Evolutionary conservation across 2,888 invertebrate genomes (phyloP), one percentile per base, ranked within the genome.

Genomic region (Thyatira batis): DNA sequence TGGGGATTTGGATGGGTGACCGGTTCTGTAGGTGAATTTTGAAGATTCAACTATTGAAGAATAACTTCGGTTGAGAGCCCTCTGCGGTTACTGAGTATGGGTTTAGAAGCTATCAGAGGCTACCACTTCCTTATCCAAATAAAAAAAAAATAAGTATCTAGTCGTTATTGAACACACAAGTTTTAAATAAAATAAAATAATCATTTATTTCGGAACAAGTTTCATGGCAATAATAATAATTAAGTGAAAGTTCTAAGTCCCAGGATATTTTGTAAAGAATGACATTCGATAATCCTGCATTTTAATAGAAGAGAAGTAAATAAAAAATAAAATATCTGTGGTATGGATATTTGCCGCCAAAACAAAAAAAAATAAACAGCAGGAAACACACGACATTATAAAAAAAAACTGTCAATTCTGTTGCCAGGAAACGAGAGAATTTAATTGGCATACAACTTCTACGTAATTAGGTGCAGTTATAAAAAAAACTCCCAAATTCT

Each of bases 371-470:
- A 39, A 39, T 17, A 39, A 39, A 39, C 21, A 45, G 21, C 20
- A 21, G 20, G 45, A 45, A 20, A 20, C 20, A 23, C 21, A 21
- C 6, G 20, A 20, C 45, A 10, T 10, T n/a, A 45, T 21, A 30
- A 30, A 45, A 20, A 45, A 9, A 20, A 48, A 48, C 48, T 48
- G 48, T 48, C 48, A 48, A 48, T 27, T 2, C 27, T 48, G 9
- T 27, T 20, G 27, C 27, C 48, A 48, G 48, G 48, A 48, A 48
- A 48, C 48, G 13, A 39, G 13, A 13, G 8, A 39, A 17, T 48
- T 11, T 27, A 48, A 48, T 48, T 48, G 48, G 48, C 48, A 27
- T 27, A 28, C 17, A 27, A 48, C 48, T 17, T 48, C 9, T 48
- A 27, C 48, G 27, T 48, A 27, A 48, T 48, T 48, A 27, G 13